These are phyloP conservation scores for Glossophaga mutica DNA, from an alignment of 2,797 vertebrate species.

Conservation along the genomic window DNA sequence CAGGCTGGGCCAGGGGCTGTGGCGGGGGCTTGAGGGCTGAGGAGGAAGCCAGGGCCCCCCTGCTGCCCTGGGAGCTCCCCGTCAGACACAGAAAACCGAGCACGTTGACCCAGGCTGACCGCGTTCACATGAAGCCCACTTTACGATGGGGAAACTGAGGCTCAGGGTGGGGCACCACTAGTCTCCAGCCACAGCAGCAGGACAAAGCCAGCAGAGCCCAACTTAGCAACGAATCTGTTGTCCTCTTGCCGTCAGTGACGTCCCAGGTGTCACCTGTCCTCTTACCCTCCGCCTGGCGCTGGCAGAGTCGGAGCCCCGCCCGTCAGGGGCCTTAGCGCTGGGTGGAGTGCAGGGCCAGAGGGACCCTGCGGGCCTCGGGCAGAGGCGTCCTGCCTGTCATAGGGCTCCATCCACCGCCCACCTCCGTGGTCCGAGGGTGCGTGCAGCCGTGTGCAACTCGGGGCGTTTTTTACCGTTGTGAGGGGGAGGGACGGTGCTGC, in stretches of 20 bases:
- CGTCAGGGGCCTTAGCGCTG: not conserved
- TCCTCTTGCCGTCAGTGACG: accelerated
- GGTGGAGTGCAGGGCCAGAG: not conserved
- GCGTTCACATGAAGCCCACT: accelerated
- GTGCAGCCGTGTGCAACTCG: not conserved
- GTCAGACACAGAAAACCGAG: accelerated
- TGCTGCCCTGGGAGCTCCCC: not conserved
- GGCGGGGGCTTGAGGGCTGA: accelerated
- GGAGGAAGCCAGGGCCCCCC: not conserved
- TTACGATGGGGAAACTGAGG: accelerated
- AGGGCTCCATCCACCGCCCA: accelerated
- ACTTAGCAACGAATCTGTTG: accelerated
- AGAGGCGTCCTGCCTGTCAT: accelerated
- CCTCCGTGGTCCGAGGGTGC: not conserved
- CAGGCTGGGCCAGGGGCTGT: accelerated
- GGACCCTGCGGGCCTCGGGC: not conserved
- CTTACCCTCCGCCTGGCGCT: too few relatives aligned
- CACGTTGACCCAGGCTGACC: not conserved
- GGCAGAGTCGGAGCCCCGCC: not conserved
- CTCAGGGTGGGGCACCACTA: not conserved
- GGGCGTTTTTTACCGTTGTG: not conserved
- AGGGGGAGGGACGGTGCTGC: accelerated
- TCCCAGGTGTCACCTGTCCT: too few relatives aligned
- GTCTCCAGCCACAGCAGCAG: not conserved
- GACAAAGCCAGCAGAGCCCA: not conserved